These are phyloP conservation scores for Amiota minor DNA, from an alignment of 2,888 invertebrate species.

Conservation along the genomic window DNA sequence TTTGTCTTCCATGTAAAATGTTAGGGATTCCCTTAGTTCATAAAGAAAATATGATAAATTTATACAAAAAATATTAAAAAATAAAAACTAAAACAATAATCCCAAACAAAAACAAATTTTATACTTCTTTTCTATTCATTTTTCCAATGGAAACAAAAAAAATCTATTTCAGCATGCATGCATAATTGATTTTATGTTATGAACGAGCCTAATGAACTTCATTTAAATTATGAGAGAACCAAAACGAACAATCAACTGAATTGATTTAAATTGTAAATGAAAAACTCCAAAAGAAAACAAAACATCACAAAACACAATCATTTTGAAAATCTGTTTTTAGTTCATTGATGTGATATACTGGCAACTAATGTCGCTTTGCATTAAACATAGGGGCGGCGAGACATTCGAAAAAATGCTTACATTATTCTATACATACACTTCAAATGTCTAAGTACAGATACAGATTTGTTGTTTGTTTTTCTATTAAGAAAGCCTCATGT, in stretches of 20 bases:
- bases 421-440: neutral
- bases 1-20: constrained; percentile 70
- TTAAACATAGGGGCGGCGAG: constrained; percentile 10
- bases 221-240: neutral
- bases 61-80: constrained; percentile 42
- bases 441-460: no score
- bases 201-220: neutral
- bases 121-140: neutral
- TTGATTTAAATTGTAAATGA: constrained; percentile 10
- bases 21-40: constrained; percentile 49
- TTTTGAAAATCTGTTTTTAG: neutral
- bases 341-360: neutral
- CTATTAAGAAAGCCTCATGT: neutral
- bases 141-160: neutral
- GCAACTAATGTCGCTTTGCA: neutral
- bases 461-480: no score
- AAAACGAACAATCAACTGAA: neutral
- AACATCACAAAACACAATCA: neutral
- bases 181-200: constrained; percentile 5
- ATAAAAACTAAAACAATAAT: constrained; percentile 1
- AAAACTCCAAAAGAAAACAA: neutral
- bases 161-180: neutral
- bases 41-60: constrained; percentile 43
- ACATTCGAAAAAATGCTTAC: neutral
- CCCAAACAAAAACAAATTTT: neutral